Conservation (phyloP, 1,140 invertebrate species). For the Ceratina japonica region DNA sequence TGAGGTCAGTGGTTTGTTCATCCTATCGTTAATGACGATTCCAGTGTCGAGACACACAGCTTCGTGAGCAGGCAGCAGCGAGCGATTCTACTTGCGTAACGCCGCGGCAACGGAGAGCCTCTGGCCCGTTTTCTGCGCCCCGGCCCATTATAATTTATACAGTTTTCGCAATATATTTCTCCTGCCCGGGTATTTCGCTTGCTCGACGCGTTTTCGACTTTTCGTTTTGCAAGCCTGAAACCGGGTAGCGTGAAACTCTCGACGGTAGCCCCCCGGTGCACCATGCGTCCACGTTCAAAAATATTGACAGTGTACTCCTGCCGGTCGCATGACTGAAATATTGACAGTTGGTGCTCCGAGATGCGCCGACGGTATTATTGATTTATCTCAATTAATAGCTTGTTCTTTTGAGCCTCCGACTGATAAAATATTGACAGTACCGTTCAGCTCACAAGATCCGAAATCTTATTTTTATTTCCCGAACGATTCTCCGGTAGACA, state of each 20-base stretch:
- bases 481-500: no score
- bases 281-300: no score
- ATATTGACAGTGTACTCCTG: no score
- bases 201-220: constrained; percentile 72
- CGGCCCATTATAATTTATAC: constrained; percentile 66
- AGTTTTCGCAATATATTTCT: constrained; percentile 70
- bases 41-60: constrained; percentile 44
- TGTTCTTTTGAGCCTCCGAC: no score
- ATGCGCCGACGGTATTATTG: no score
- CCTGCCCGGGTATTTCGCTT: constrained; percentile 65
- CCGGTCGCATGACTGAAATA: no score
- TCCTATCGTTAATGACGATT: constrained; percentile 51
- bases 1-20: constrained; percentile 50
- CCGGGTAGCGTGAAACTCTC: background rate
- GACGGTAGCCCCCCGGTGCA: no score
- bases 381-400: no score
- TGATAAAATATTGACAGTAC: no score
- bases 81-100: constrained; percentile 50
- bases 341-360: no score
- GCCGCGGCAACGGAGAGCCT: background rate
- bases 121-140: constrained; percentile 66
- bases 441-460: no score
- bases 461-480: no score
- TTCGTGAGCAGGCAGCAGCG: constrained; percentile 20
- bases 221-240: constrained; percentile 62